Evolutionary conservation across 2,113 vertebrate species (phyloP), one percentile per base, ranked within the genome.

Genomic region (Apeltes quadracus): DNA sequence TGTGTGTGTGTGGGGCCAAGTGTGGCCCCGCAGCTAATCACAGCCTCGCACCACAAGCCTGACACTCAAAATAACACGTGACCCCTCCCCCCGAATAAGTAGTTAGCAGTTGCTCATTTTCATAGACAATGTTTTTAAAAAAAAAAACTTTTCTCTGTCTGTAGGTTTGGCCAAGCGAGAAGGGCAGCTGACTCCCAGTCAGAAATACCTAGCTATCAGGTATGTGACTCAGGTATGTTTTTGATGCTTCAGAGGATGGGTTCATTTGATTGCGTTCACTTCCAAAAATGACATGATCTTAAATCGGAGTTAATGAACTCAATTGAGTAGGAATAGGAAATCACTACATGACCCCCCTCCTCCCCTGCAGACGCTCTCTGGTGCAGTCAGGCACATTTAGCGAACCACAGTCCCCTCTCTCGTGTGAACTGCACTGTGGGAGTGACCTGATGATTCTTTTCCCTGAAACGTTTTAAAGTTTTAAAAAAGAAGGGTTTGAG

Each of bases 131-230:
- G n/a, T n/a, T n/a, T n/a, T n/a, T n/a, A n/a, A n/a, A n/a, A n/a
- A n/a, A 23, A 2, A 6, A 29, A 13, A 72, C 14, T 78, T 29
- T 87, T 67, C 9, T 82, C 39, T 71, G 29, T 76, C 36, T 69
- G 16, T 80, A 99, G 98, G 98, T 74, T 92, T 98, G 94, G 92
- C 94, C 77, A 93, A 96, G 75, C 96, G 95, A 78, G 96, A 95
- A 29, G 95, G 94, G 59, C 95, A 97, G 48, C 93, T 98, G 87
- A 97, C 92, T 13, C 94, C 96, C 5, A 94, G 90, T 36, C 98
- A 98, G 91, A 95, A 93, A 88, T 95, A 94, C 78, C 92, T 98
- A 65, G 98, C 97, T 79, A 96, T 98, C 86, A 98, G 96, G 98
- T 99, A 95, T 93, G 95, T 91, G 89, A 81, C 80, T 80, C 87